A percentile compares a stretch with the other conserved stretches of the same genome.
phyloP scores from a whole-genome alignment of 2,888 invertebrate species.

The Thelaira solivaga region DNA sequence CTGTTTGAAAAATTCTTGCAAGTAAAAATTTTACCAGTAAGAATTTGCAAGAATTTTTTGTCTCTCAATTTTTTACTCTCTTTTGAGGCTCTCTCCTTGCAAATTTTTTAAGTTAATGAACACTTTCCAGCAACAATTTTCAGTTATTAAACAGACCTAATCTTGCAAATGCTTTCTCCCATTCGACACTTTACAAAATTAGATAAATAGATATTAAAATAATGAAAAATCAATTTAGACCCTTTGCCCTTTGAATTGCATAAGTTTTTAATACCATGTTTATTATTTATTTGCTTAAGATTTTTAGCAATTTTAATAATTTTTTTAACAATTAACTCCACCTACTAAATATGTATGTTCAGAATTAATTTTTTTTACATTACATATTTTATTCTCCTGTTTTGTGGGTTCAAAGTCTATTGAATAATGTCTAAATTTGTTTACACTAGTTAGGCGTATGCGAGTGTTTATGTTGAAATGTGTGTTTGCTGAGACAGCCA shows the following conservation, averaged over 20 bases:
- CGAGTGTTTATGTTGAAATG: not conserved
- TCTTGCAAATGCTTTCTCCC: too few relatives aligned
- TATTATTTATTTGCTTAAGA: not conserved
- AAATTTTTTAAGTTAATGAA: too few relatives aligned
- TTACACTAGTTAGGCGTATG: not conserved
- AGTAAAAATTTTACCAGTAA: too few relatives aligned
- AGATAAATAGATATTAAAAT: too few relatives aligned
- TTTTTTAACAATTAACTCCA: conserved; percentile 31
- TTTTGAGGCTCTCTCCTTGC: too few relatives aligned
- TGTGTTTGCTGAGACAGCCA: not conserved
- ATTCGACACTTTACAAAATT: too few relatives aligned
- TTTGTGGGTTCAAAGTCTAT: conserved; percentile 8
- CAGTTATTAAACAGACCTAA: too few relatives aligned
- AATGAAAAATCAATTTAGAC: too few relatives aligned
- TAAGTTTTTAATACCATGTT: not conserved
- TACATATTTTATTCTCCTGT: conserved; percentile 5
- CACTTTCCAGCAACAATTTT: too few relatives aligned
- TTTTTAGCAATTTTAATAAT: not conserved
- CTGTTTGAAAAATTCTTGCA: too few relatives aligned
- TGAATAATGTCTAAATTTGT: conserved; percentile 43
- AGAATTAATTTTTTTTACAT: conserved; percentile 7
- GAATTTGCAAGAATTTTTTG: too few relatives aligned
- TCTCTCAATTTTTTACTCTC: too few relatives aligned
- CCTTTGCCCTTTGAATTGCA: not conserved
- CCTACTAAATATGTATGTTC: conserved; percentile 3